Evolutionary conservation across 2,113 vertebrate species (phyloP).

Genomic region (Acanthochromis polyacanthus): DNA sequence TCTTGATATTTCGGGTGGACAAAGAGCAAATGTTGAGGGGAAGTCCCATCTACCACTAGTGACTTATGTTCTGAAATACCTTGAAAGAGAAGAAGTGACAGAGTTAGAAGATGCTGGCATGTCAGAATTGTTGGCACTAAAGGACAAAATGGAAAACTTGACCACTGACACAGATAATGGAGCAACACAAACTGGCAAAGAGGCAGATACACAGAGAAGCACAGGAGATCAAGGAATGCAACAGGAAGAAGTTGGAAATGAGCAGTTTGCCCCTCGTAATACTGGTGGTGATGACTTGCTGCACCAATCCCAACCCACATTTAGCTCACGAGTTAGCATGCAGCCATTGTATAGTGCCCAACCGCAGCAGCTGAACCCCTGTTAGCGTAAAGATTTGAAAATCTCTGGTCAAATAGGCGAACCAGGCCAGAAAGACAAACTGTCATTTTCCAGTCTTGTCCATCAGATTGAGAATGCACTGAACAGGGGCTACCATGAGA

Average conservation of each 20-base stretch:
- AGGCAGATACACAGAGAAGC: not conserved
- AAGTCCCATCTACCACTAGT: not conserved
- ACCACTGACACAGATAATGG: accelerated
- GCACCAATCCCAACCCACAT: accelerated
- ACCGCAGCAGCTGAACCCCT: not conserved
- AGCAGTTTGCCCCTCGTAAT: too few species aligned
- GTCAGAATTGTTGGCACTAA: not conserved
- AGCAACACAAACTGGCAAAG: not conserved
- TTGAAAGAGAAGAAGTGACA: not conserved
- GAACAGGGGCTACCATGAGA: not conserved
- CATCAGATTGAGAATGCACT: slow-evolving; percentile 15
- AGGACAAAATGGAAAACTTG: not conserved
- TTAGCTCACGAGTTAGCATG: too few species aligned
- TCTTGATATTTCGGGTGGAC: not conserved
- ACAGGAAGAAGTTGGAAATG: not conserved
- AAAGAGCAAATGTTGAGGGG: not conserved
- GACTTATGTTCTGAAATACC: not conserved
- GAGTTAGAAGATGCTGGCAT: slow-evolving; percentile 4
- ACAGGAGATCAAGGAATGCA: too few species aligned
- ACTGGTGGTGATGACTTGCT: too few species aligned
- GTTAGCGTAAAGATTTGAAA: slow-evolving; percentile 12
- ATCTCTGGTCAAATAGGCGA: slow-evolving; percentile 9
- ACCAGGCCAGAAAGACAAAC: slow-evolving; percentile 9
- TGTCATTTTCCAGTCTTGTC: slow-evolving; percentile 11
- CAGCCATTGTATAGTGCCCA: too few species aligned